Base-by-base conservation (phyloP, 2,113 vertebrate genomes). In the Puffinus mauretanicus region DNA sequence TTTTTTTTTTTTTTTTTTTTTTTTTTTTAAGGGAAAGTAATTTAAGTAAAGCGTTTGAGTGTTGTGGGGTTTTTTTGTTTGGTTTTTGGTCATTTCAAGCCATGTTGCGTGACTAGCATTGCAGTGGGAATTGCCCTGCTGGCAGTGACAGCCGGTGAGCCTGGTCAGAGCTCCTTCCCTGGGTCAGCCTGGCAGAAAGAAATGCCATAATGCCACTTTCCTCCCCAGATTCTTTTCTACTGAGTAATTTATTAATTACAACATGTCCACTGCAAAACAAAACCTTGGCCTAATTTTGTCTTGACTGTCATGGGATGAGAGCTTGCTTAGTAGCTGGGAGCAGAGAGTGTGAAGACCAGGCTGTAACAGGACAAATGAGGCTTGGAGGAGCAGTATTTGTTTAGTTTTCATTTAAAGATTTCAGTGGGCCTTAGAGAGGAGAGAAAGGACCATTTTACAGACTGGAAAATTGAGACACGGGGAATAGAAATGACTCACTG, bases 161-260 rank as follows among this genome's bases (percentile, higher is more conserved):
- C 80, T n/a, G 47, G 70, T 70, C 82, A 71, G 62, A 54, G 82
- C 83, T 90, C 65, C 78, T 46, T 73, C 71, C 92, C 90, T 75
- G 77, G 84, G 91, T 90, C 96, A 96, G 92, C 87, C 95, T 94
- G 93, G 96, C 97, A 93, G 88, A 80, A 88, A 44, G 77, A 84
- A 73, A 52, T 16, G 67, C 94, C 93, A 72, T 69, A 76, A 94
- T 66, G 95, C 86, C 83, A 11, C 90, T 89, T 71, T 58, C 95
- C 96, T 92, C 76, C 95, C 86, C 44, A 4, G 24, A 11, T 75
- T 19, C 21, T 51, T 76, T 66, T 14, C 95, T 36, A 82, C 95
- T 83, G 86, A 94, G 94, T 81, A 88, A 85, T 93, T 96, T 75
- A 93, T 96, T 94, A 97, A 97, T 97, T 94, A 96, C 96, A 92